Base-by-base conservation (phyloP, 1,140 invertebrate species). In the Sesamia nonagrioides region DNA sequence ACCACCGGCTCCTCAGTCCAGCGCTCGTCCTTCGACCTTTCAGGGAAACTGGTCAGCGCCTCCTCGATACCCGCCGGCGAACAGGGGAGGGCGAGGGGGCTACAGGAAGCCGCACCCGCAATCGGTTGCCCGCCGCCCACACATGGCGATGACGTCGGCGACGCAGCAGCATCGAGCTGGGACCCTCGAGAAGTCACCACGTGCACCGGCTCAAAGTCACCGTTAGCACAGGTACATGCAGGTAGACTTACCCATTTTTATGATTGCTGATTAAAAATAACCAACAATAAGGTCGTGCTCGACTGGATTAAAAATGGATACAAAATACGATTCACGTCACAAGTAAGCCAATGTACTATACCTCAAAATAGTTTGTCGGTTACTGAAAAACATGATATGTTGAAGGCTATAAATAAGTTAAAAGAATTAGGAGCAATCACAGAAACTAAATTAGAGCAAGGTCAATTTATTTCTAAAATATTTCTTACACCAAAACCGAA, bases 51-150 rank as follows among this genome's bases (percentile, higher is more conserved):
- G 37, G 37, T 1, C 35, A 4, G 0, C 52, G 0, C 60, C 33
- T 37, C 61, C 73, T 2, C 9, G 21, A 17, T 15, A 11, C 21
- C 13, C 66, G 18, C 72, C 79, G 82, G 84, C 69, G 83, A 84
- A 86, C 81, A 82, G 84, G 66, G 80, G 84, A 78, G 81, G 82
- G 78, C 6, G 61, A 4, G 15, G 84, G 21, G 71, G 71, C 78
- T 66, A 9, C 50, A 69, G 48, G 69, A 77, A 18, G 48, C 18
- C 54, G 17, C 9, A 68, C 9, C 42, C 66, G 35, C 9, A 69
- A 63, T 35, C 6, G n/a, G 18, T 5, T 33, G 60, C 13, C 48
- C 48, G 48, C 15, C 48, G 48, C 48, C 48, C 11, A n/a, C 6
- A 52, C 48, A 6, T 6, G 13, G n/a, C n/a, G n/a, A n/a, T n/a